phyloP scores from a whole-genome alignment of 2,888 invertebrate species.

The Trichacis sp. region DNA sequence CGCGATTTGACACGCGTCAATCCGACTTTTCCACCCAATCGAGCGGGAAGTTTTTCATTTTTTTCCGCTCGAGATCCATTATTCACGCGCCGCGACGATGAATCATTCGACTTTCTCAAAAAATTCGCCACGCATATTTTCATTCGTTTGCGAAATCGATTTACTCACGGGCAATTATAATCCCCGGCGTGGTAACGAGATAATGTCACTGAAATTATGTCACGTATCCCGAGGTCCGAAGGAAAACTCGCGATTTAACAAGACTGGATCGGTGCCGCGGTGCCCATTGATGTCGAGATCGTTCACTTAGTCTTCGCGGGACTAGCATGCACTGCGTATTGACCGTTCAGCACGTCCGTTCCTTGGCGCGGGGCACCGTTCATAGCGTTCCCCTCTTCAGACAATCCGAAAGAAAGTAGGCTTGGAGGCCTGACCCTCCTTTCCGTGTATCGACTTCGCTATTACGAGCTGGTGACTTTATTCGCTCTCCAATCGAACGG shows the following conservation, averaged over 20 bases:
- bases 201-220: conserved; percentile 22
- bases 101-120: too few relatives aligned
- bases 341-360: conserved; percentile 49
- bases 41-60: background rate
- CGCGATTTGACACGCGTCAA: too few relatives aligned
- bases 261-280: conserved; percentile 27
- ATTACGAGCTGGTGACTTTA: conserved; percentile 34
- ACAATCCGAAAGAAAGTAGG: conserved; percentile 59
- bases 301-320: conserved; percentile 46
- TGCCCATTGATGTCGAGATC: conserved; percentile 40
- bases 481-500: conserved; percentile 34
- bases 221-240: conserved; percentile 7
- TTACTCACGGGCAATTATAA: conserved; percentile 3
- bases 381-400: conserved; percentile 42
- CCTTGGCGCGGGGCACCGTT: conserved; percentile 36
- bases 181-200: conserved; percentile 1
- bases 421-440: conserved; percentile 54
- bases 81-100: background rate
- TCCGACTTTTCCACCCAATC: background rate
- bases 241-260: conserved; percentile 35
- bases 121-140: background rate
- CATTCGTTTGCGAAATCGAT: too few relatives aligned
- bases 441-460: conserved; percentile 57
- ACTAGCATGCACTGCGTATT: conserved; percentile 47
- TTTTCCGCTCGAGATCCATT: background rate